Evolutionary conservation across 2,113 vertebrate species (phyloP), one percentile per base, ranked within the genome.

Genomic region (Oxygymnocypris stewartii): DNA sequence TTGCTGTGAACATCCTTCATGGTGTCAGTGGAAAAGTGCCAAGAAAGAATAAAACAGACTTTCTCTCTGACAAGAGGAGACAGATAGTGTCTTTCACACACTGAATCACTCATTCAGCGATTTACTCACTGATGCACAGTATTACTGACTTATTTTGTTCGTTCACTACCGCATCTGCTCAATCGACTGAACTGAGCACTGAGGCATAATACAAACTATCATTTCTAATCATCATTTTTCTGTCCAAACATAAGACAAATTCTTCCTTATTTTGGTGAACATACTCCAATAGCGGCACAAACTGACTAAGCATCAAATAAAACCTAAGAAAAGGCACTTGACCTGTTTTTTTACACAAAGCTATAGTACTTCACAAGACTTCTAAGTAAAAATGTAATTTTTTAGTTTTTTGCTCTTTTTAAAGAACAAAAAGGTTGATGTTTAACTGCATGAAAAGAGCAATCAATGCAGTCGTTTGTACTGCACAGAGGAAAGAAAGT

Each of bases 1-100:
- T 76, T 28, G 49, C 31, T 28, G 47, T 25, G 47, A 80, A 79
- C 47, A 86, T 80, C 35, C 63, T 42, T 86, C 49, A 80, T 16
- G 42, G 75, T 71, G 51, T 69, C 51, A 23, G 14, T 59, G 31
- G 57, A 79, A 69, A 86, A 61, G 42, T 69, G 80, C 63, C 59
- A 82, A 82, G 59, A 82, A 11, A 31, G 42, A 40, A 20, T 28
- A 49, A 28, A 47, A 65, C 35, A 67, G 7, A 47, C 79, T 69
- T 63, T 61, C 23, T 59, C 51, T 9, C 13, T 0, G 78, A 80
- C 35, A 18, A 63, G 35, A 61, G 57, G 23, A 42, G 37, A 79
- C 7, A 25, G 25, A 14, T 61, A 75, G 20, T 40, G 35, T 44
- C 37, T 42, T 81, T 81, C 25, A 81, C 59, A 47, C 40, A 47